Percentiles rank a stretch among this genome's conserved stretches.
Conservation (phyloP, 2,113 vertebrate genomes). For the Notiomystis cincta region DNA sequence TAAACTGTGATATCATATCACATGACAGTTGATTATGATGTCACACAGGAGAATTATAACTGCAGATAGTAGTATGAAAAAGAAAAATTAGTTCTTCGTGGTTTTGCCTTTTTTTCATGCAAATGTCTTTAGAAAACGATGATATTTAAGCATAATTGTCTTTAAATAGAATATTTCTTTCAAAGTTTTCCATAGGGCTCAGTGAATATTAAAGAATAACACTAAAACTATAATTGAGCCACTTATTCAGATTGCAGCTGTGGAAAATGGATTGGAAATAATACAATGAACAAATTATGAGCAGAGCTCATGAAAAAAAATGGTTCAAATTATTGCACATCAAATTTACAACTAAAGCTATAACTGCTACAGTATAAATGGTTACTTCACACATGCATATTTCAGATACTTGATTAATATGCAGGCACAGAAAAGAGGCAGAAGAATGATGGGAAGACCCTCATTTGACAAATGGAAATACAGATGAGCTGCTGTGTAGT, state of each 20-base stretch:
- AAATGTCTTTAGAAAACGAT: neutral
- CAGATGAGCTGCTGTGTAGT: neutral
- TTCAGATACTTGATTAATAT: neutral
- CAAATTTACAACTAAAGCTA: conserved; percentile 34
- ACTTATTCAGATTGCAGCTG: conserved; percentile 64
- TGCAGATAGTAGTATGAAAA: neutral
- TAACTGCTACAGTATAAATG: conserved; percentile 26
- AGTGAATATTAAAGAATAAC: conserved; percentile 52
- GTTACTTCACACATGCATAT: neutral
- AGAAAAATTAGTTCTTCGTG: neutral
- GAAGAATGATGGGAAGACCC: neutral
- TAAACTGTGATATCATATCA: neutral
- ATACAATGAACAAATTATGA: conserved; percentile 58
- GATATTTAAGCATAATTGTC: conserved; percentile 40
- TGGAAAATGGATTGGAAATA: conserved; percentile 51
- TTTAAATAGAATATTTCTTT: conserved; percentile 47
- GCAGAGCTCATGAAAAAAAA: conserved; percentile 43
- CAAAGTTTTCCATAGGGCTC: conserved; percentile 53
- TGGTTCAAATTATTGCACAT: conserved; percentile 36
- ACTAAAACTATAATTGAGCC: conserved; percentile 44
- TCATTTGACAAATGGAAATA: neutral
- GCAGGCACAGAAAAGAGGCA: neutral
- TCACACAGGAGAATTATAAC: neutral
- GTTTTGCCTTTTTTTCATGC: neutral
- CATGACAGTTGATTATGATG: neutral